phyloP scores from a whole-genome alignment of 30 jellyfish, hydroid and myxozoan genomes.

The Turritopsis rubra region DNA sequence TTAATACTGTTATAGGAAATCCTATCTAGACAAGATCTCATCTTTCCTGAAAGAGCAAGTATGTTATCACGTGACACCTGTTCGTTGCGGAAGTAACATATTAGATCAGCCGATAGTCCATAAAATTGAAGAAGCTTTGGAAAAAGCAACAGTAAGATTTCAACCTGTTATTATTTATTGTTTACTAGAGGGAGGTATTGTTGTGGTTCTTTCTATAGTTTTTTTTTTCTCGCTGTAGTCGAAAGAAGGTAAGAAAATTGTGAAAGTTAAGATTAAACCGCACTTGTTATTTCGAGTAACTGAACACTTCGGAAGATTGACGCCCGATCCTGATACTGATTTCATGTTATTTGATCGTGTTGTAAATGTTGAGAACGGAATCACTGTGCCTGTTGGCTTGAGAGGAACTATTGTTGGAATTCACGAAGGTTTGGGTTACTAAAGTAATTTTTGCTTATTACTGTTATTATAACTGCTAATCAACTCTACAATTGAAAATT shows the following conservation, averaged over 20 bases:
- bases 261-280: slow-evolving; percentile 73
- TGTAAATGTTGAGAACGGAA: slow-evolving; percentile 60
- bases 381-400: slow-evolving; percentile 77
- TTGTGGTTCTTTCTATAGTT: neutral
- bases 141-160: slow-evolving; percentile 41
- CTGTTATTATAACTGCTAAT: neutral
- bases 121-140: slow-evolving; percentile 56
- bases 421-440: slow-evolving; percentile 48
- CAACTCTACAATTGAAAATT: too few species aligned
- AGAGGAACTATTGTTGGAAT: slow-evolving; percentile 86
- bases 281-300: slow-evolving; percentile 48
- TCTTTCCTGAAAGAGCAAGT: slow-evolving; percentile 43
- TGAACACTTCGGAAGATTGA: slow-evolving; percentile 65
- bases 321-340: slow-evolving; percentile 82
- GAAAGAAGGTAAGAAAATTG: slow-evolving; percentile 31
- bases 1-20: slow-evolving; percentile 43
- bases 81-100: slow-evolving; percentile 67
- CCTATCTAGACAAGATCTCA: slow-evolving; percentile 46
- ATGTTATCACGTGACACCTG: slow-evolving; percentile 44
- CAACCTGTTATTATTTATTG: too few species aligned
- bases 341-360: slow-evolving; percentile 86
- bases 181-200: neutral
- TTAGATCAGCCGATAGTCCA: slow-evolving; percentile 62
- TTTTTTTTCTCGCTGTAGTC: neutral
- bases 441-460: too few species aligned